Evolutionary conservation across 2,797 vertebrate species (phyloP).

Genomic region (Orientallactaga sibirica): DNA sequence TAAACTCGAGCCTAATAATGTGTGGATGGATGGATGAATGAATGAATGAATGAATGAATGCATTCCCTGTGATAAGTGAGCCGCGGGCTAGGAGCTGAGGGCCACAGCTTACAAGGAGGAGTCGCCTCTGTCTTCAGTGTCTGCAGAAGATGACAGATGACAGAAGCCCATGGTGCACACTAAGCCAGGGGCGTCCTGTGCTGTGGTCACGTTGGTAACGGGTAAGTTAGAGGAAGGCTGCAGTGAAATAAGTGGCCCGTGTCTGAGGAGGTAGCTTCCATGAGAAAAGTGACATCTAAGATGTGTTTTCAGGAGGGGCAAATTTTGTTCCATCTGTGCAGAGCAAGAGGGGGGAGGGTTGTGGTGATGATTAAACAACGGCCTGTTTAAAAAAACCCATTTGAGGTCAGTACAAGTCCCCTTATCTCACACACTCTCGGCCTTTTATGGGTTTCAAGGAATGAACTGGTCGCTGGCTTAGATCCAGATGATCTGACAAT

Average conservation of each 20-base stretch:
- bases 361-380: not conserved
- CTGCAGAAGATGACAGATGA: not conserved
- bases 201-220: not conserved
- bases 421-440: not conserved
- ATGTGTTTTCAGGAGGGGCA: not conserved
- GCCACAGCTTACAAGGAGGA: not conserved
- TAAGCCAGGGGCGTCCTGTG: not conserved
- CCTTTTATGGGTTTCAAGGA: not conserved
- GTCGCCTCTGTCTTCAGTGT: not conserved
- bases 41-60: not conserved
- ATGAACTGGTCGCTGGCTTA: constrained; percentile 8
- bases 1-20: not conserved
- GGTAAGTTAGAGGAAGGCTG: not conserved
- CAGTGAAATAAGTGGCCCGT: not conserved
- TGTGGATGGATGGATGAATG: too few relatives aligned
- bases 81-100: not conserved
- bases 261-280: not conserved
- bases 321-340: not conserved
- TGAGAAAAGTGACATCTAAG: not conserved
- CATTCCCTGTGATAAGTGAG: constrained; percentile 6
- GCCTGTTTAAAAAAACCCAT: not conserved
- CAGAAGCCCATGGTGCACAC: not conserved
- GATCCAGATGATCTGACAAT: constrained; percentile 21
- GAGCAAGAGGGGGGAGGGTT: not conserved
- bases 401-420: not conserved